Percentiles rank a stretch among this genome's conserved stretches.
Conservation (phyloP, 2,797 vertebrate species). For the Coilia nasus region DNA sequence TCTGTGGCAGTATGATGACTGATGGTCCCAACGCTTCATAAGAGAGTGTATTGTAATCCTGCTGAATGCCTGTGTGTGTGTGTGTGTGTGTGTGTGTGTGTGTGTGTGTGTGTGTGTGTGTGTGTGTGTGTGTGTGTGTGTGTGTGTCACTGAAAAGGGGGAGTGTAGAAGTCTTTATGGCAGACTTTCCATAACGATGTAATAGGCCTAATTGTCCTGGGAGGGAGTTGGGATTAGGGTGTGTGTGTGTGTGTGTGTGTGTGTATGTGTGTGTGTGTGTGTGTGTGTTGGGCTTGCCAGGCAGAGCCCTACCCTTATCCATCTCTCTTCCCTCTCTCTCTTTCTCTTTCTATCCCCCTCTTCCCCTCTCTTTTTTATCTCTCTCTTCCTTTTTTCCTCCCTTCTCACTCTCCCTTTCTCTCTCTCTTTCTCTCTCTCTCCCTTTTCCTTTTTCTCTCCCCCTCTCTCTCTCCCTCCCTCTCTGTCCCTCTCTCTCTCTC, state of each 20-base stretch:
- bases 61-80: background rate
- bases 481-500: background rate
- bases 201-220: constrained; percentile 5
- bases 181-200: background rate
- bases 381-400: background rate
- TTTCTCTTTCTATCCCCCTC: background rate
- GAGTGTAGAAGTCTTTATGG: background rate
- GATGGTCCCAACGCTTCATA: too few species aligned
- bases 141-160: background rate
- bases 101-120: background rate
- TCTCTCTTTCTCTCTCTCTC: background rate
- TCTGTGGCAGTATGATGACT: too few species aligned
- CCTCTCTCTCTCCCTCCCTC: background rate
- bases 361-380: background rate
- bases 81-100: background rate
- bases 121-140: background rate
- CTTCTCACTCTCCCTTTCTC: background rate
- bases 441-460: background rate
- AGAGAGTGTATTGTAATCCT: too few species aligned
- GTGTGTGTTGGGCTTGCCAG: background rate
- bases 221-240: background rate
- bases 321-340: constrained; percentile 13
- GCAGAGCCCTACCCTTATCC: background rate
- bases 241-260: constrained; percentile 3
- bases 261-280: constrained; percentile 11